A percentile compares a stretch with the other conserved stretches of the same genome.
Conservation (phyloP, 2,113 vertebrate species). For the Syngnathoides biaculeatus region DNA sequence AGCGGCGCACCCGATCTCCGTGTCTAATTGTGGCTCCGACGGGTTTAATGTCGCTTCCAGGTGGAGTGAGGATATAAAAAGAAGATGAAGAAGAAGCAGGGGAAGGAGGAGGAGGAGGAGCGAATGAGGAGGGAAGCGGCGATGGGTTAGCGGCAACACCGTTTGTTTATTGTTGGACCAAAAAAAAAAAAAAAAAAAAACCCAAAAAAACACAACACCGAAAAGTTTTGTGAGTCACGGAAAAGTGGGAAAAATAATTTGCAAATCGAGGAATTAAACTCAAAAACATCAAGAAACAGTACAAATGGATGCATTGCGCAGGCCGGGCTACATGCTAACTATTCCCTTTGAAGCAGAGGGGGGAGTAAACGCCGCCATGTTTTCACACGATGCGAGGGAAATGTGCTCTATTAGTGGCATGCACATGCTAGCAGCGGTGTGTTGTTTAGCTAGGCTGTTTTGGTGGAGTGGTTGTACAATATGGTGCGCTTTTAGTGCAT, state of each 20-base stretch:
- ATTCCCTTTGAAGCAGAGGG: not conserved
- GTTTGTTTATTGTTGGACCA: slow-evolving; percentile 59
- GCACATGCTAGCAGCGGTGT: not conserved
- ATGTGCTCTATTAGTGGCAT: not conserved
- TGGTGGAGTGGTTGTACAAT: not conserved
- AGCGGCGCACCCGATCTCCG: slow-evolving; percentile 57
- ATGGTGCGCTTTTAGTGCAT: not conserved
- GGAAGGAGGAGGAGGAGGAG: slow-evolving; percentile 1
- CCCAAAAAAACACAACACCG: too few species aligned
- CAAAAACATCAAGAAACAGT: not conserved
- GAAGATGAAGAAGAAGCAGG: slow-evolving; percentile 2
- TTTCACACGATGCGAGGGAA: not conserved
- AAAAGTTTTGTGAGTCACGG: slow-evolving; percentile 20
- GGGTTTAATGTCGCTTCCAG: not conserved
- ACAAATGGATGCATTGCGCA: not conserved
- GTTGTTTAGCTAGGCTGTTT: not conserved
- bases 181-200: too few species aligned
- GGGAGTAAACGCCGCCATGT: not conserved
- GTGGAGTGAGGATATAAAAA: slow-evolving; percentile 4
- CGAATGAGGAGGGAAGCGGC: slow-evolving; percentile 24
- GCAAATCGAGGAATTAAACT: not conserved
- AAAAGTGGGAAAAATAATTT: slow-evolving; percentile 4
- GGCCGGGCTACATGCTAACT: not conserved
- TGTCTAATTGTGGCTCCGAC: slow-evolving; percentile 15
- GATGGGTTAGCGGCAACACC: slow-evolving; percentile 40